A percentile compares a stretch with the other conserved stretches of the same genome.
phyloP scores from a whole-genome alignment of 2,888 invertebrate species.

The Pyrrhosoma nymphula region DNA sequence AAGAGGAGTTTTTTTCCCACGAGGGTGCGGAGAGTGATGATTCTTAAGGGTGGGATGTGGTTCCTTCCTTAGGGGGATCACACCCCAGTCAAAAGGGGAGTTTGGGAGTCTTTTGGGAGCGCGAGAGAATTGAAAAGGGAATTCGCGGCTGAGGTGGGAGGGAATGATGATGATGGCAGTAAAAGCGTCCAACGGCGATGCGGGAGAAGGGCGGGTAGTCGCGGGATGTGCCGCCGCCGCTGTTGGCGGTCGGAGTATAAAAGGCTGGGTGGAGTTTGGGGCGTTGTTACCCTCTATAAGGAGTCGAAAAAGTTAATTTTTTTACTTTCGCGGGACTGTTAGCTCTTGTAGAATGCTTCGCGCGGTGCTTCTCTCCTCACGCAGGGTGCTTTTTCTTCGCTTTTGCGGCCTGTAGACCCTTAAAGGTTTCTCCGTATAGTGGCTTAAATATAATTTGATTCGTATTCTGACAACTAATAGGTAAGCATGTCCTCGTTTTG shows the following conservation, averaged over 20 bases:
- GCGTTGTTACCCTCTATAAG: too few species aligned
- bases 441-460: too few species aligned
- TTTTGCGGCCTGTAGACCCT: too few species aligned
- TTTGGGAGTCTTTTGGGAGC: not conserved
- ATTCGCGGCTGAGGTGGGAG: not conserved
- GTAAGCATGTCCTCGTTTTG: too few species aligned
- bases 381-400: not conserved
- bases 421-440: too few species aligned
- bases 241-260: not conserved
- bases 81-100: not conserved
- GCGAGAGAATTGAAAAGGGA: not conserved
- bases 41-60: not conserved
- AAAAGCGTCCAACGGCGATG: not conserved
- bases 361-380: not conserved
- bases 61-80: too few species aligned
- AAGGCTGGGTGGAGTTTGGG: not conserved
- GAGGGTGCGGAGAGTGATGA: not conserved
- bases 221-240: not conserved
- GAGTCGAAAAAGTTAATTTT: too few species aligned
- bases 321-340: too few species aligned
- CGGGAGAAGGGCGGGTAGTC: not conserved
- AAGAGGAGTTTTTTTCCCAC: not conserved
- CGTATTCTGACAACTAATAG: too few species aligned
- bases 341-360: not conserved
- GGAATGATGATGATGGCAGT: not conserved